Evolutionary conservation across 2,888 invertebrate genomes (phyloP).

Genomic region (Xiphydria camelus): DNA sequence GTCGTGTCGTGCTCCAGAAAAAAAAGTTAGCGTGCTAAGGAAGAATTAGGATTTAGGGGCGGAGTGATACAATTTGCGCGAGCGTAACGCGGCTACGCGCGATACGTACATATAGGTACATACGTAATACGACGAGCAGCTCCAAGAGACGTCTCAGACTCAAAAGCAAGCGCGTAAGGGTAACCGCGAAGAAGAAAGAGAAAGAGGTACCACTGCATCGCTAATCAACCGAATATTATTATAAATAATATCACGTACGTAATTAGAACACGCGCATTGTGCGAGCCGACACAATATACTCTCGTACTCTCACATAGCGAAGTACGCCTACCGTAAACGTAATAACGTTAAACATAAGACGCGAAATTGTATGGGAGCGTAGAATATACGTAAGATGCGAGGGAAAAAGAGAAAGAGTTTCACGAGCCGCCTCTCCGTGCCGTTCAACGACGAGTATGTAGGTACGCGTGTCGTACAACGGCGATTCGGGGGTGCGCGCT

Average conservation of each 20-base stretch:
- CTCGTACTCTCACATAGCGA: constrained; percentile 38
- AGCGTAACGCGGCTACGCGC: constrained; percentile 8
- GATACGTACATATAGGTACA: neutral
- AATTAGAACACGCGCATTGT: constrained; percentile 44
- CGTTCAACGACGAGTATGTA: too few relatives aligned
- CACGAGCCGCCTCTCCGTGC: too few relatives aligned
- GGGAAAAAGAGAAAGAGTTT: too few relatives aligned
- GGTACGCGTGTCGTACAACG: too few relatives aligned
- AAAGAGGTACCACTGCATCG: constrained; percentile 37
- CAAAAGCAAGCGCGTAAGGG: constrained; percentile 19
- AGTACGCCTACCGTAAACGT: constrained; percentile 42
- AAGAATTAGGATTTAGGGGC: constrained; percentile 11
- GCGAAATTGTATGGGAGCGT: constrained; percentile 1
- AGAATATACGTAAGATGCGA: too few relatives aligned
- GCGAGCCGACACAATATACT: constrained; percentile 39
- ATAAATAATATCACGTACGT: constrained; percentile 49
- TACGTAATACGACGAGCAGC: constrained; percentile 21
- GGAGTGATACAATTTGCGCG: constrained; percentile 18
- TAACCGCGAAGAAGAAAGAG: constrained; percentile 4
- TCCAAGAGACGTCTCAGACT: constrained; percentile 40
- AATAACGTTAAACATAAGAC: neutral
- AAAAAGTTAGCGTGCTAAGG: constrained; percentile 24
- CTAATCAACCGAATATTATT: constrained; percentile 46
- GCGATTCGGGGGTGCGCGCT: too few relatives aligned
- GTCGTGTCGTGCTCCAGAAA: constrained; percentile 27